Evolutionary conservation across 2,113 vertebrate species (phyloP).

Genomic region (Podocnemis expansa): DNA sequence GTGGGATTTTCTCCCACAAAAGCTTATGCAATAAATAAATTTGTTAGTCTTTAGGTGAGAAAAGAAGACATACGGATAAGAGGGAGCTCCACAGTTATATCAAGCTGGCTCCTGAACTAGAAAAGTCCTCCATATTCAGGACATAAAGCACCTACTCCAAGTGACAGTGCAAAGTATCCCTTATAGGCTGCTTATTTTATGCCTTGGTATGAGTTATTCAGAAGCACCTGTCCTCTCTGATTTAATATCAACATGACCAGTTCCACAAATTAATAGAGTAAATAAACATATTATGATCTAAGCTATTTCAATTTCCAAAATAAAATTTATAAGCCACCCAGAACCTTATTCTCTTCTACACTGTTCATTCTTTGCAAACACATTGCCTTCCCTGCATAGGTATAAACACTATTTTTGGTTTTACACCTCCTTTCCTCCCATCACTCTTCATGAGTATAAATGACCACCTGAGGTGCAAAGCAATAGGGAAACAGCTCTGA

Average conservation of each 20-base stretch:
- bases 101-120: background rate
- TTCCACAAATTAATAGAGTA: background rate
- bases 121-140: background rate
- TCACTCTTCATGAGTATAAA: background rate
- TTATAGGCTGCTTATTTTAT: background rate
- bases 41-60: too few relatives aligned
- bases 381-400: background rate
- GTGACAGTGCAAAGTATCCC: background rate
- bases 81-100: background rate
- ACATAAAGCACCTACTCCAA: background rate
- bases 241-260: background rate
- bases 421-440: background rate
- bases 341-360: background rate
- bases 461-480: background rate
- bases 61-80: background rate
- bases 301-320: background rate
- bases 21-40: too few relatives aligned
- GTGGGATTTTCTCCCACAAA: too few relatives aligned
- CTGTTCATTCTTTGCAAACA: background rate
- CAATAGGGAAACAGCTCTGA: background rate
- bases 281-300: background rate
- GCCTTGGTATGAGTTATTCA: background rate
- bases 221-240: background rate
- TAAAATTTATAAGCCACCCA: background rate
- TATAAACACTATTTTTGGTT: background rate